Conservation (phyloP, 1,140 invertebrate genomes). For the Zeugodacus cucurbitae region DNA sequence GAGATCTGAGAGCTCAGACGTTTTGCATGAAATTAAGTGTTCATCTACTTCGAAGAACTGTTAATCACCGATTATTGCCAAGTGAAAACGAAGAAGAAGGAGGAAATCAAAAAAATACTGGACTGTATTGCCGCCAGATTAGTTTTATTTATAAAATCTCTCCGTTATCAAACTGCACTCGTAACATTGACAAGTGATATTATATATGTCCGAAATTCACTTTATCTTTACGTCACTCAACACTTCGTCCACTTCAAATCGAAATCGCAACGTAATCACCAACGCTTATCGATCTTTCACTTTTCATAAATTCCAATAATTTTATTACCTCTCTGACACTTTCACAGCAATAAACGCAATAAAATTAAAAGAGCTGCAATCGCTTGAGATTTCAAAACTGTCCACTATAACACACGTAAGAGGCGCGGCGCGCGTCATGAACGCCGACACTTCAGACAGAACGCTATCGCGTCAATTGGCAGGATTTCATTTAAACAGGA, state of each 20-base stretch:
- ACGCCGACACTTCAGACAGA: neutral
- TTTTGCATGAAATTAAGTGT: too few relatives aligned
- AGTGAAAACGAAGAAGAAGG: too few relatives aligned
- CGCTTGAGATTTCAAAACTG: neutral
- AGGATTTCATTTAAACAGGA: constrained; percentile 22
- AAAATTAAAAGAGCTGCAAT: neutral
- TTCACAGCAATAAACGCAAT: neutral
- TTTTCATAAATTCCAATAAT: neutral
- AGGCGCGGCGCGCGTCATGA: neutral
- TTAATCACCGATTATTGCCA: too few relatives aligned
- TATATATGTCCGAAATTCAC: neutral
- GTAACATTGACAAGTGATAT: too few relatives aligned
- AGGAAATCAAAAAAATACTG: too few relatives aligned
- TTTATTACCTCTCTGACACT: neutral
- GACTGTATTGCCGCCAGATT: too few relatives aligned
- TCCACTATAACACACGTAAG: neutral
- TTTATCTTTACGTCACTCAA: neutral
- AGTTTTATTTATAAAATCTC: too few relatives aligned
- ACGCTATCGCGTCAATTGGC: constrained; percentile 15
- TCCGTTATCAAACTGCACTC: too few relatives aligned
- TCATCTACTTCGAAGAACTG: too few relatives aligned
- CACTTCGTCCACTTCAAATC: neutral
- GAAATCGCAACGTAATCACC: neutral
- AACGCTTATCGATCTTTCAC: neutral
- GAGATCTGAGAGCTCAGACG: too few relatives aligned